Percentiles rank a stretch among this genome's conserved stretches.
These are phyloP conservation scores for Peromyscus melanophrys DNA, from an alignment of 2,797 vertebrate genomes.

Conservation along the genomic window DNA sequence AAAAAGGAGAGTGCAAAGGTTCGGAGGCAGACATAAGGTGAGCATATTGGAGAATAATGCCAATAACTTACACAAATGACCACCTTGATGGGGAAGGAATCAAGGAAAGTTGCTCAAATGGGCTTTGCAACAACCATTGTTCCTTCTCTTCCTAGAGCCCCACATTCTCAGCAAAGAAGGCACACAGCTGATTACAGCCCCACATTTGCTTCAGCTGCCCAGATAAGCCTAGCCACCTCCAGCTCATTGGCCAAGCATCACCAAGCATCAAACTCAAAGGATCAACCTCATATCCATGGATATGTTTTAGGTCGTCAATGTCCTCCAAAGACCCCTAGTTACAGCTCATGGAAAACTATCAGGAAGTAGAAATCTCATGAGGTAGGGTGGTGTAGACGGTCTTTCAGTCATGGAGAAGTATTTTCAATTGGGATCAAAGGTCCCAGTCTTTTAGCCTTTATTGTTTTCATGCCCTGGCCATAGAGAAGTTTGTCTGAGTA, in stretches of 20 bases:
- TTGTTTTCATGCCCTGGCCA: neutral
- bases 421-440: too few relatives aligned
- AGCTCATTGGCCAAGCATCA: neutral
- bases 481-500: neutral
- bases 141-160: neutral
- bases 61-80: neutral
- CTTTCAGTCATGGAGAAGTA: neutral
- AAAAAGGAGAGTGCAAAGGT: neutral
- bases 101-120: neutral
- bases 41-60: accelerated
- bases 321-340: neutral
- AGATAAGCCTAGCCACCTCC: neutral
- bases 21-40: neutral
- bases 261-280: neutral
- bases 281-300: neutral
- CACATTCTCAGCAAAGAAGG: neutral
- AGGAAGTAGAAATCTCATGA: neutral
- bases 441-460: neutral
- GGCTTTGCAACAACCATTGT: neutral
- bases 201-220: neutral
- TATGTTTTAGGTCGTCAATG: neutral
- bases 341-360: neutral
- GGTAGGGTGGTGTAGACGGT: too few relatives aligned
- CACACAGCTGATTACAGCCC: neutral
- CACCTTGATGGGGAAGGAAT: neutral